phyloP scores from a whole-genome alignment of 1,140 invertebrate species.

The Orussus abietinus region DNA sequence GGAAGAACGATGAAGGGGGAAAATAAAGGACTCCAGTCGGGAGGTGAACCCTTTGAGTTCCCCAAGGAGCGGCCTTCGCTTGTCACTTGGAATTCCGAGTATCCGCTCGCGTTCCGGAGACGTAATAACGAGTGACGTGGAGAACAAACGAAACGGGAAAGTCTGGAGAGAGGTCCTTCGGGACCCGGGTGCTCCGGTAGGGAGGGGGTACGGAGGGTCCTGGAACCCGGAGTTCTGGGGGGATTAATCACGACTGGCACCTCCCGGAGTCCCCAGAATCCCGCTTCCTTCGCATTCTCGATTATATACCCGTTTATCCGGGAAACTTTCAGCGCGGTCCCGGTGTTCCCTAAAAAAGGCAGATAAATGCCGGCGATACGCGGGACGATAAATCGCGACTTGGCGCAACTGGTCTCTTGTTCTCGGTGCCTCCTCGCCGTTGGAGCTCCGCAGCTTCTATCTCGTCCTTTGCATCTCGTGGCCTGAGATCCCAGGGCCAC shows the following conservation, averaged over 20 bases:
- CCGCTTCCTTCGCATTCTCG: conserved; percentile 46
- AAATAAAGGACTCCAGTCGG: conserved; percentile 1
- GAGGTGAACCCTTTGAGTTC: too few species aligned
- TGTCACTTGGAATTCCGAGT: conserved; percentile 51
- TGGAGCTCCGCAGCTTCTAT: too few species aligned
- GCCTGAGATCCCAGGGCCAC: too few species aligned
- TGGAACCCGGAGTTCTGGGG: conserved; percentile 33
- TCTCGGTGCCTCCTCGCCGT: too few species aligned
- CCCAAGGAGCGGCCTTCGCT: conserved; percentile 26
- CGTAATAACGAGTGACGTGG: conserved; percentile 50
- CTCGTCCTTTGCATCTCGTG: too few species aligned
- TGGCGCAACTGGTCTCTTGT: too few species aligned
- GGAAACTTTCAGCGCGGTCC: too few species aligned
- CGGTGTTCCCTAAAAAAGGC: too few species aligned
- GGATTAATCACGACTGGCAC: conserved; percentile 48
- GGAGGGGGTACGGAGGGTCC: conserved; percentile 26
- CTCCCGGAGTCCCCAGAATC: conserved; percentile 38
- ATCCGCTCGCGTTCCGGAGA: conserved; percentile 48
- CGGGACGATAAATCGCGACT: too few species aligned
- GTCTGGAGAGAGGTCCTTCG: conserved; percentile 31
- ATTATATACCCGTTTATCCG: conserved; percentile 47
- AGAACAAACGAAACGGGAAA: conserved; percentile 49
- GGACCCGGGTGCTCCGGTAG: conserved; percentile 13
- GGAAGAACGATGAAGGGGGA: background rate
- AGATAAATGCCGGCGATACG: too few species aligned